phyloP scores from a whole-genome alignment of 2,888 invertebrate genomes.

The Polymixis flavicincta region DNA sequence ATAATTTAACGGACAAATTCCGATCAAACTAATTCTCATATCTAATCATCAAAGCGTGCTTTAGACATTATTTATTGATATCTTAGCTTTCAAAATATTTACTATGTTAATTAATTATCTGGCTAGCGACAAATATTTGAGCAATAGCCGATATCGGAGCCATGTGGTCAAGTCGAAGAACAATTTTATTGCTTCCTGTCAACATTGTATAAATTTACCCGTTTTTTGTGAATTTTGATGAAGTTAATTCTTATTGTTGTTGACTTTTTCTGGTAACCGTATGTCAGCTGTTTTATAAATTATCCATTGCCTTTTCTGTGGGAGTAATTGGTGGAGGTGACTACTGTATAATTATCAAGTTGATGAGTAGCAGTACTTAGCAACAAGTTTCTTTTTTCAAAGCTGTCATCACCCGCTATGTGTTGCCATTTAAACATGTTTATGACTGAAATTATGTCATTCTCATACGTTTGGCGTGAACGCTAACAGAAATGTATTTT shows the following conservation, averaged over 20 bases:
- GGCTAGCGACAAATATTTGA: constrained; percentile 53
- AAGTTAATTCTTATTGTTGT: constrained; percentile 31
- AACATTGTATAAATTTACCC: constrained; percentile 59
- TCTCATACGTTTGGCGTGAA: too few species aligned
- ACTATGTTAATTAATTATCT: constrained; percentile 64
- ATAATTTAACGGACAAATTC: constrained; percentile 33
- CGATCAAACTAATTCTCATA: constrained; percentile 24
- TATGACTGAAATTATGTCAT: not conserved
- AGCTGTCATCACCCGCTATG: not conserved
- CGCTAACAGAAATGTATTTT: too few species aligned
- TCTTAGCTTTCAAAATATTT: constrained; percentile 52
- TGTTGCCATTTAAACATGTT: not conserved
- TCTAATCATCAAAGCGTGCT: constrained; percentile 34
- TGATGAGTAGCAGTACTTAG: not conserved
- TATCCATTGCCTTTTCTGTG: not conserved
- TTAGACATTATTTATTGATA: constrained; percentile 44
- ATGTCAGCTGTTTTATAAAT: constrained; percentile 46
- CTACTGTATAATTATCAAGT: constrained; percentile 13
- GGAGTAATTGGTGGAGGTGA: not conserved
- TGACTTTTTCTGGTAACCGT: constrained; percentile 30
- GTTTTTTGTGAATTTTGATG: constrained; percentile 54
- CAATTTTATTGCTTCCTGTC: constrained; percentile 72
- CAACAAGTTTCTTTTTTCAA: not conserved
- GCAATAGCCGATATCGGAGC: constrained; percentile 50
- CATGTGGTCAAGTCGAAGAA: constrained; percentile 66